Base-by-base conservation (phyloP, 1,140 invertebrate genomes). In the Hetaerina americana region DNA sequence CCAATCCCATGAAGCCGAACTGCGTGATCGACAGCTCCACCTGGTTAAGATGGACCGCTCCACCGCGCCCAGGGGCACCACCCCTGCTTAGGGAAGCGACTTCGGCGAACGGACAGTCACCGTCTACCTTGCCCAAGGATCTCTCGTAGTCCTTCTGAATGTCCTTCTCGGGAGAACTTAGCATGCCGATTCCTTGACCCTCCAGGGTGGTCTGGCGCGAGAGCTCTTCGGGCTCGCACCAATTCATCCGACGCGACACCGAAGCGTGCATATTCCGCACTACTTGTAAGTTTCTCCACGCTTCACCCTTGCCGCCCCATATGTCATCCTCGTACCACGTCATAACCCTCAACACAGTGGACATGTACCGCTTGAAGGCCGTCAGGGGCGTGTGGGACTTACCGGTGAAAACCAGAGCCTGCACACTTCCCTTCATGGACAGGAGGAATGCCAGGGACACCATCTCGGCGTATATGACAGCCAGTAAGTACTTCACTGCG, bases 1-100 rank as follows among this genome's bases (percentile, higher is more conserved):
- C 84, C 69, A 90, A 88, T 0, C 93, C 94, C 74, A 96, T 88
- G 76, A 97, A 96, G 10, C 91, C 40, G 40, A 57, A 57, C 10
- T 57, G 40, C 3, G 40, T 57, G 40, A 57, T 12, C 15, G 40
- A 57, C 15, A 57, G 40, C 3, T 57, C 40, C 40, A 57, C 15
- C 40, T 57, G 40, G 40, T 57, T 57, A n/a, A 57, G 15, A n/a
- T 57, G 22, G 40, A 57, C 22, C 15, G 40, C 40, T 3, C 10
- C 40, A n/a, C n/a, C n/a, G n/a, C n/a, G n/a, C n/a, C n/a, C n/a
- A n/a, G n/a, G n/a, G 2, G 40, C 15, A 1, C 15, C 15, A 57
- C 40, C 40, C 3, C 40, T 57, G 40, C 40, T 2, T 12, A 57
- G 40, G 40, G 40, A 57, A 2, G 40, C 15, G 2, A n/a, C 15